Evolutionary conservation across 2,113 vertebrate genomes (phyloP), one percentile per base, ranked within the genome.

Genomic region (Podarcis muralis): DNA sequence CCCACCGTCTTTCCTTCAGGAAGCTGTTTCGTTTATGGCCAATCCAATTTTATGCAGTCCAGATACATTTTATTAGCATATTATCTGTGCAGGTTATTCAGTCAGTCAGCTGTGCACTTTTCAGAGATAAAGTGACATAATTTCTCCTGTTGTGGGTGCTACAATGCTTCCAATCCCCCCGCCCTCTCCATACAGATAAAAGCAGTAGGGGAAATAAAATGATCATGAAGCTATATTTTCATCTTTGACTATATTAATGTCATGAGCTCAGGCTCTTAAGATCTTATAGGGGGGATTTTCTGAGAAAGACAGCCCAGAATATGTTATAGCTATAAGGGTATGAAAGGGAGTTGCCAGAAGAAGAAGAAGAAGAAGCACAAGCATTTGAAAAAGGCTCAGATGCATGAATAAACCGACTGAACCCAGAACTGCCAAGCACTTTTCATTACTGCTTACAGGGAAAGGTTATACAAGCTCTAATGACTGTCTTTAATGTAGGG

Each of bases 371-470:
- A 40, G 92, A 89, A 3, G 0, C 80, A 90, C 74, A 35, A 40
- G 5, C 71, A 91, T 95, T 92, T 87, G 43, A 85, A 90, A 94
- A 93, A 77, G 89, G 59, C 91, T 91, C 87, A 59, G n/a, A 18
- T 71, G 82, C 0, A 3, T 78, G 66, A 92, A 91, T 83, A 92
- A 95, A 76, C n/a, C 40, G 81, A 84, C 5, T 65, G 66, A 94
- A 78, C 57, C 8, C 82, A 6, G 48, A 77, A 69, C 27, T 88
- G 7, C 87, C 59, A 88, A 90, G 15, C 37, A 83, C 35, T 25
- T 91, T 95, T 92, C 77, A 92, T 89, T 94, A 89, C 53, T 92
- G 92, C 66, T 90, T 92, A 3, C 57, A 89, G 94, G n/a, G 77
- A 85, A 95, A 92, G 35, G 48, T 91, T 92, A 90, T 84, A 40